These are phyloP conservation scores for Chalcosyrphus nemorum DNA, from an alignment of 2,888 invertebrate genomes.

Conservation along the genomic window DNA sequence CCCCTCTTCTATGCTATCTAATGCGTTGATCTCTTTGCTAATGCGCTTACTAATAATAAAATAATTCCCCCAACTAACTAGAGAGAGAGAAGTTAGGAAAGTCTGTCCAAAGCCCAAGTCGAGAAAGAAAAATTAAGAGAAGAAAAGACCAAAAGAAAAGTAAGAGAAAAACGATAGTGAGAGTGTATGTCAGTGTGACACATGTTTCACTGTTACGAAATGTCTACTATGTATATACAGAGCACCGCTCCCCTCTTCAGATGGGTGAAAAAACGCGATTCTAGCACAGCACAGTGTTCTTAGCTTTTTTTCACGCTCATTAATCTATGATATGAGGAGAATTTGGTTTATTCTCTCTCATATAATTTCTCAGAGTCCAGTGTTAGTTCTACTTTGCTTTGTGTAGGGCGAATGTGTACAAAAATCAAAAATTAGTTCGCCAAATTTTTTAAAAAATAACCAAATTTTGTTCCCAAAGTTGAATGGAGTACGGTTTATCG, in stretches of 20 bases:
- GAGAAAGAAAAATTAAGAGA: conserved; percentile 26
- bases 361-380: conserved; percentile 54
- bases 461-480: conserved; percentile 23
- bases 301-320: neutral
- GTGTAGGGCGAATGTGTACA: conserved; percentile 47
- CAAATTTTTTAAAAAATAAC: conserved; percentile 12
- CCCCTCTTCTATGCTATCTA: neutral
- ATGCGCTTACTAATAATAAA: conserved; percentile 15
- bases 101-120: too few species aligned
- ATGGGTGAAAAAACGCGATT: conserved; percentile 13
- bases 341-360: conserved; percentile 53
- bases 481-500: conserved; percentile 1
- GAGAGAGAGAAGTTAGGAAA: neutral
- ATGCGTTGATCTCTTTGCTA: conserved; percentile 28
- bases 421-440: conserved; percentile 26
- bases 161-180: conserved; percentile 31
- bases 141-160: neutral
- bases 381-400: conserved; percentile 62
- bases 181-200: conserved; percentile 54
- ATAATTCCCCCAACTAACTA: neutral
- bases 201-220: conserved; percentile 61
- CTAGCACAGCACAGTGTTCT: neutral
- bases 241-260: neutral
- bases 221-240: neutral
- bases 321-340: conserved; percentile 45